These are phyloP conservation scores for Psilopogon haemacephalus DNA, from an alignment of 2,113 vertebrate species.

Conservation along the genomic window DNA sequence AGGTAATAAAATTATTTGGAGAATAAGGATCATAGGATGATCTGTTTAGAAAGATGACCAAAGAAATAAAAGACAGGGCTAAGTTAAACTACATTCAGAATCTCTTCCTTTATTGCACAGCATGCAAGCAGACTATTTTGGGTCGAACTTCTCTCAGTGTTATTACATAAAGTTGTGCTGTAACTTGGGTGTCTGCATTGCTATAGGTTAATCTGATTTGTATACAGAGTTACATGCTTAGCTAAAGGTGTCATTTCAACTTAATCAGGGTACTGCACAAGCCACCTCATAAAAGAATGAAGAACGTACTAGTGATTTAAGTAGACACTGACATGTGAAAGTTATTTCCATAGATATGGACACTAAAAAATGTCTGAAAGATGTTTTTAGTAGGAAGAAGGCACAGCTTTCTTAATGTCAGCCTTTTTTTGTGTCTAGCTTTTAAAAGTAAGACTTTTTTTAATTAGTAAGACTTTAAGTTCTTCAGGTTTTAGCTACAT, in stretches of 20 bases:
- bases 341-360: accelerated
- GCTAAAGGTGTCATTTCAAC: background rate
- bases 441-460: background rate
- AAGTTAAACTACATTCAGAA: background rate
- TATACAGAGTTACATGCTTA: background rate
- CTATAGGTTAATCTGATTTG: slow-evolving; percentile 11
- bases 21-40: background rate
- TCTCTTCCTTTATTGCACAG: background rate
- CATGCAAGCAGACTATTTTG: background rate
- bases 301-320: background rate
- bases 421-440: background rate
- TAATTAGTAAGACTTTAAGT: background rate
- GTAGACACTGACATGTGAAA: background rate
- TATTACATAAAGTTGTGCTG: slow-evolving; percentile 1
- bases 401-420: background rate
- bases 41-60: background rate
- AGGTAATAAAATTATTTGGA: background rate
- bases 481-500: background rate
- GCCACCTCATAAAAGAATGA: background rate
- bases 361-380: background rate
- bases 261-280: background rate
- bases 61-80: accelerated
- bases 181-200: background rate
- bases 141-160: background rate
- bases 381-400: background rate